Evolutionary conservation across 2,888 invertebrate species (phyloP), one percentile per base, ranked within the genome.

Genomic region (Sesamia inferens): DNA sequence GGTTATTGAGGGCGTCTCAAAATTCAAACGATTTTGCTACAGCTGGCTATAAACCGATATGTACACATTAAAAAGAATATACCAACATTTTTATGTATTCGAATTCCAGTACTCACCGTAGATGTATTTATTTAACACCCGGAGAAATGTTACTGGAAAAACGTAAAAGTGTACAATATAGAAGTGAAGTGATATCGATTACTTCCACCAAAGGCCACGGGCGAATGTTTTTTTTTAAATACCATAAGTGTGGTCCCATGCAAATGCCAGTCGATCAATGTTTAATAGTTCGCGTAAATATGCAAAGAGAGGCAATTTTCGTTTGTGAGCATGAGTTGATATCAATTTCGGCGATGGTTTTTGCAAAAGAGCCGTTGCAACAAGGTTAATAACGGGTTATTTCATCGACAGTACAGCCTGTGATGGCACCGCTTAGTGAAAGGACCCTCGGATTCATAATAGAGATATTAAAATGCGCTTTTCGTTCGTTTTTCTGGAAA

Each of bases 241-340:
- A 73, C 79, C 84, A 81, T 82, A 87, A 88, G 88, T 88, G 85
- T 84, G 85, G 87, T 87, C 79, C 85, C 87, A 91, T 92, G 92
- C 91, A 90, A 91, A 92, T 91, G 80, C 63, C 81, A 85, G 78
- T 85, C 89, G 89, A 88, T 90, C 88, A 90, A 87, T 91, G 90
- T 92, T 92, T 90, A 92, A 93, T 92, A 90, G 86, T 89, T 81
- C 89, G 85, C 88, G 90, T 91, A 91, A 92, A 90, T 91, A 90
- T 91, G 90, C 91, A 92, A 91, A 92, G 89, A 90, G 88, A 84
- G 87, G 84, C 91, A 90, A 90, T 92, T 92, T 89, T 90, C 87
- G 89, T 89, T 88, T 87, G 87, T 84, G 88, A 88, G 87, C 88
- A 91, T 90, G 92, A 90, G 90, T 88, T 92, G 88, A 91, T 92